Percentiles rank a stretch among this genome's conserved stretches.
These are phyloP conservation scores for Melolontha melolontha DNA, from an alignment of 2,888 invertebrate species.

Conservation along the genomic window DNA sequence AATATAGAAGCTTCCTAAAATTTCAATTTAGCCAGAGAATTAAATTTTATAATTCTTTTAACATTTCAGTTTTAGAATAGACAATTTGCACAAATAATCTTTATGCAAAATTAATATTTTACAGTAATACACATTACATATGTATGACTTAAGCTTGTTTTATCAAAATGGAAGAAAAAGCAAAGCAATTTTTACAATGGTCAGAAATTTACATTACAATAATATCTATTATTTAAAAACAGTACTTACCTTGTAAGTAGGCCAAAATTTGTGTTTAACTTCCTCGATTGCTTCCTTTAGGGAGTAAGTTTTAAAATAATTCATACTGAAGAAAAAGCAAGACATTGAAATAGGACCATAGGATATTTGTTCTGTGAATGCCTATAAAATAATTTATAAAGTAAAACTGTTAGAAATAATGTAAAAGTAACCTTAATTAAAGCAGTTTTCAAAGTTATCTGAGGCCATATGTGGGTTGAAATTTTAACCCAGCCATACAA, in stretches of 20 bases:
- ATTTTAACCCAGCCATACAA: slow-evolving; percentile 83
- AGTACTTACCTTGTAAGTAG: slow-evolving; percentile 68
- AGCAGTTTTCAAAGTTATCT: slow-evolving; percentile 75
- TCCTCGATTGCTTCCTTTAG: slow-evolving; percentile 66
- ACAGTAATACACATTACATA: too few relatives aligned
- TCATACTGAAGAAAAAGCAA: slow-evolving; percentile 72
- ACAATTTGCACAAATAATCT: not conserved
- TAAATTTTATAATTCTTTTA: not conserved
- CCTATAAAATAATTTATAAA: slow-evolving; percentile 56
- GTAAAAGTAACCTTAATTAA: slow-evolving; percentile 74
- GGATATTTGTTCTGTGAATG: slow-evolving; percentile 70
- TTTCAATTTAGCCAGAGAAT: too few relatives aligned
- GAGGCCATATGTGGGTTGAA: slow-evolving; percentile 83
- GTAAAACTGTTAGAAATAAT: not conserved
- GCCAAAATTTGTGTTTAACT: slow-evolving; percentile 70
- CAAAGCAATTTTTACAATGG: too few relatives aligned
- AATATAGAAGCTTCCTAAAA: too few relatives aligned
- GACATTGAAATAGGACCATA: slow-evolving; percentile 73
- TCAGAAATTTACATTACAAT: too few relatives aligned
- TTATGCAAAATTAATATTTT: not conserved
- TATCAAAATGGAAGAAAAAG: too few relatives aligned
- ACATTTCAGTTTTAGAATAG: not conserved
- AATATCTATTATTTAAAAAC: too few relatives aligned
- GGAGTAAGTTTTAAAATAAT: slow-evolving; percentile 69
- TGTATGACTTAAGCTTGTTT: too few relatives aligned